A percentile compares a stretch with the other conserved stretches of the same genome.
Conservation (phyloP, 1,140 invertebrate genomes). For the Drosophila dunni region DNA sequence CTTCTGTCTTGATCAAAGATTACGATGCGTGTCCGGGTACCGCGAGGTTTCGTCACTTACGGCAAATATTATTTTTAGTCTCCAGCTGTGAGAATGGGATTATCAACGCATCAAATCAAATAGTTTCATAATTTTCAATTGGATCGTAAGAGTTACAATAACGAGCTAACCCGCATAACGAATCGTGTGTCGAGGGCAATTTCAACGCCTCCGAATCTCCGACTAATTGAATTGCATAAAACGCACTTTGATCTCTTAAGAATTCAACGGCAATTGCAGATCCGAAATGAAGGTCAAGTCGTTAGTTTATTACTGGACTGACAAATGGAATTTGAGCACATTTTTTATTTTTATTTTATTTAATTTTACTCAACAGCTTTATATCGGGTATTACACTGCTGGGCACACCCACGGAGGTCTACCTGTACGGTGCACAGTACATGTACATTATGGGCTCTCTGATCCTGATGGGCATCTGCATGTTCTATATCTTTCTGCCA, state of each 20-base stretch:
- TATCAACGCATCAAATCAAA: slow-evolving; percentile 73
- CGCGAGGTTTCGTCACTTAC: slow-evolving; percentile 53
- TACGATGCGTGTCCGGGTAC: neutral
- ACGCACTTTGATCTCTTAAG: slow-evolving; percentile 71
- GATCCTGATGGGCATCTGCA: slow-evolving; percentile 87
- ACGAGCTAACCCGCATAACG: slow-evolving; percentile 38
- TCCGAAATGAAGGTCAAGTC: slow-evolving; percentile 60
- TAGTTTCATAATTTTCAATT: slow-evolving; percentile 66
- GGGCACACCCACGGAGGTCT: slow-evolving; percentile 93
- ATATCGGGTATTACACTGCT: slow-evolving; percentile 88
- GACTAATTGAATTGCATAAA: slow-evolving; percentile 77
- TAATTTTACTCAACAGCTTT: slow-evolving; percentile 84
- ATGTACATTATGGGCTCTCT: slow-evolving; percentile 87
- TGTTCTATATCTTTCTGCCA: slow-evolving; percentile 90
- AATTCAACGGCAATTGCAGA: slow-evolving; percentile 23
- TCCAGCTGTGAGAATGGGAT: slow-evolving; percentile 23
- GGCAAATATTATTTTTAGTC: slow-evolving; percentile 52
- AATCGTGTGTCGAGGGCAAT: neutral
- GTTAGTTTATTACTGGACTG: neutral
- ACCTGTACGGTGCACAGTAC: slow-evolving; percentile 91
- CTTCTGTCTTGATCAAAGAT: neutral
- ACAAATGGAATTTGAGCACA: neutral
- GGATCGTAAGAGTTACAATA: slow-evolving; percentile 21
- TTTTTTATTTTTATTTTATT: neutral
- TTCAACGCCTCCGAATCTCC: slow-evolving; percentile 14